These are phyloP conservation scores for Drosophila imparisetae DNA, from an alignment of 2,888 invertebrate genomes.

Conservation along the genomic window DNA sequence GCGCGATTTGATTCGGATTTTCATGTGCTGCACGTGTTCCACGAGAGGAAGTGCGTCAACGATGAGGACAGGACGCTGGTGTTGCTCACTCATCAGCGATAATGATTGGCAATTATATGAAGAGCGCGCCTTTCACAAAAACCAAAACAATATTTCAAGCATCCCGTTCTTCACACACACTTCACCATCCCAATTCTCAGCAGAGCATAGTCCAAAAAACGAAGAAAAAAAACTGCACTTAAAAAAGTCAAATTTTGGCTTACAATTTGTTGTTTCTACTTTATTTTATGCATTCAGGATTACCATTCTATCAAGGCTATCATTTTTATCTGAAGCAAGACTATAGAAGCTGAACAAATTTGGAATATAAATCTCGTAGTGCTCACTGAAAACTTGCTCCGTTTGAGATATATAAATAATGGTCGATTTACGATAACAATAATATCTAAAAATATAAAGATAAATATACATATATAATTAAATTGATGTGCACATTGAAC, in stretches of 20 bases:
- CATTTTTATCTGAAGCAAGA: background rate
- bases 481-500: background rate
- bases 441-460: background rate
- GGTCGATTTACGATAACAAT: background rate
- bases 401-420: background rate
- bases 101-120: constrained; percentile 77
- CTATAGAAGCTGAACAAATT: background rate
- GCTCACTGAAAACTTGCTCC: background rate
- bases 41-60: constrained; percentile 30
- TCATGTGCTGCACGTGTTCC: constrained; percentile 48
- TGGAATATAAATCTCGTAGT: background rate
- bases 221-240: constrained; percentile 3
- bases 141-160: constrained; percentile 7
- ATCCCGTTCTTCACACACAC: constrained; percentile 14
- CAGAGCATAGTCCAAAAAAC: background rate
- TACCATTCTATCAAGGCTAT: background rate
- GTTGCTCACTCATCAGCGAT: constrained; percentile 78
- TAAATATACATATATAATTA: background rate
- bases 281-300: too few species aligned
- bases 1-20: constrained; percentile 66
- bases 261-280: background rate
- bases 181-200: constrained; percentile 2
- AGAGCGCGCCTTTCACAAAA: constrained; percentile 52
- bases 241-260: background rate
- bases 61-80: background rate